Evolutionary conservation across 2,888 invertebrate species (phyloP), one percentile per base, ranked within the genome.

Genomic region (Rhogogaster chlorosoma): DNA sequence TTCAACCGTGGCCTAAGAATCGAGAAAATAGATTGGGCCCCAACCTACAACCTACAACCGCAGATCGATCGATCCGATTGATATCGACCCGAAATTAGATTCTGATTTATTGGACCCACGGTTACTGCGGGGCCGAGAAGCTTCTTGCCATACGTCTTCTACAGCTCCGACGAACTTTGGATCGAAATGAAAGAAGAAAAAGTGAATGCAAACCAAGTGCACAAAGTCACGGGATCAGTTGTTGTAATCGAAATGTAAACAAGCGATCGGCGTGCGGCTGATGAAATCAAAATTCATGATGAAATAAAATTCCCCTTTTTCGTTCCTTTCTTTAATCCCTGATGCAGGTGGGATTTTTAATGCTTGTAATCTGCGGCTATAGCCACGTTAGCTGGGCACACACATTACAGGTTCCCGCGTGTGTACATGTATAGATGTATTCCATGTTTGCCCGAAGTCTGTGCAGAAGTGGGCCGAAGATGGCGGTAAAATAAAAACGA

Each of bases 51-150:
- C 73, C 73, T 18, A 26, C 29, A 26, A 32, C 32, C 32, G 32
- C 15, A 38, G 73, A 73, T 29, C 83, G 83, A 83, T 67, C 61
- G 80, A 80, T 77, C 86, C 90, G 90, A 91, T 91, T 91, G 91
- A 91, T 91, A 91, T 91, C 89, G 87, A 86, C 87, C 86, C 88
- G 88, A 88, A 91, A 90, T 90, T 90, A 89, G 89, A 89, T 90
- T 89, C 89, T 91, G 91, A 91, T 91, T 91, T 91, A 91, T 91
- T 87, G 89, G 86, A 87, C 80, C 10, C 38, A 29, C 38, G 38
- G 80, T 42, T 42, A 32, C 29, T 29, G 6, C 29, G 29, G 29
- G 67, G 32, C 53, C 53, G 6, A 53, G 6, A 53, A 53, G n/a
- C 53, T 53, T 7, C 53, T 53, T 1, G 53, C 0, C 10, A n/a